Evolutionary conservation across 2,797 vertebrate species (phyloP), one percentile per base, ranked within the genome.

Genomic region (Pristis pectinata): DNA sequence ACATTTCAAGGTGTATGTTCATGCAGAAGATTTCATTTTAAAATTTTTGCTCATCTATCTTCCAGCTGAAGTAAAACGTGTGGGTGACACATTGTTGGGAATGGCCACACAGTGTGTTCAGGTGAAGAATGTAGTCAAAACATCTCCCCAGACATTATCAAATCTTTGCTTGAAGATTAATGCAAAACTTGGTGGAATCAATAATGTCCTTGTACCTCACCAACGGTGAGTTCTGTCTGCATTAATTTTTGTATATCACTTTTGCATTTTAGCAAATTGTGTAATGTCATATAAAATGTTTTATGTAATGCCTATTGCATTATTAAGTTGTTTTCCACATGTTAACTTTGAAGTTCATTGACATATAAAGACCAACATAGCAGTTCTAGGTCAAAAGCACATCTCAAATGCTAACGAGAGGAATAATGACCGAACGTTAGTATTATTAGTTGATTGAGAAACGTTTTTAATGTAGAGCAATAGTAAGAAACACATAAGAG

Each of bases 91-190:
- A 0, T 98, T 99, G 17, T 97, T 99, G 8, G 99, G 99, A 95
- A 99, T 99, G 99, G 99, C 99, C 95, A 99, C 99, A 27, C 99
- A 99, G 95, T 99, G 99, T 80, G 99, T 99, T 93, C 99, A 99
- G 96, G 99, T 99, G 96, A 99, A 99, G 97, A 99, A 99, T 0
- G 99, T 99, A 91, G 99, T 99, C 95, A 99, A 99, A 97, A 99
- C 99, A 3, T 99, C 99, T 56, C 99, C 99, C 6, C 99, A 99
- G 96, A 99, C 99, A 0, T 98, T 99, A 94, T 99, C 99, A 95
- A 99, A 99, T 96, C 98, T 99, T 96, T 99, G 99, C 97, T 98
- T 99, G 96, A 99, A 99, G 97, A 99, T 99, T 97, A 99, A 99
- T 3, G 99, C 99, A 95, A 99, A 99, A 96, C 98, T 99, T 0